phyloP scores from a whole-genome alignment of 1,140 invertebrate genomes.

The Arion vulgaris region DNA sequence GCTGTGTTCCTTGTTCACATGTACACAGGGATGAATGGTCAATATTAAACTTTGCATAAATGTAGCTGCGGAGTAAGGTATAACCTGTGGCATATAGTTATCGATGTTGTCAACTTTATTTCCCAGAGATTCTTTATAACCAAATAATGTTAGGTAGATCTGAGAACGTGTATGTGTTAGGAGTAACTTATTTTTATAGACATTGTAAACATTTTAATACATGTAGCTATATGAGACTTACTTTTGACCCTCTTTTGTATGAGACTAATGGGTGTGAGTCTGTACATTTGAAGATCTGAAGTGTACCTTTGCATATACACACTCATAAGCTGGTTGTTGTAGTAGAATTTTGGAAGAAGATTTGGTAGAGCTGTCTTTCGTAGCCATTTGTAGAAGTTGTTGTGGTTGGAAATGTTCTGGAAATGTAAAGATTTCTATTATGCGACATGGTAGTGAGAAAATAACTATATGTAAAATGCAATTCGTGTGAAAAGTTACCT shows the following conservation, averaged over 20 bases:
- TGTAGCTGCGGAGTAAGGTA: too few relatives aligned
- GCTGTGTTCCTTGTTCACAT: too few relatives aligned
- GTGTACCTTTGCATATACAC: slow-evolving; percentile 24
- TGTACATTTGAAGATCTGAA: slow-evolving; percentile 20
- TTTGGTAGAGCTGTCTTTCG: background rate
- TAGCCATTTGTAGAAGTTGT: slow-evolving; percentile 9
- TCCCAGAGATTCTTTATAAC: too few relatives aligned
- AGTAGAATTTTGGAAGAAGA: slow-evolving; percentile 5
- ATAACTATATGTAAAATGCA: background rate
- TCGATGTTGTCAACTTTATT: too few relatives aligned
- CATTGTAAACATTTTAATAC: too few relatives aligned
- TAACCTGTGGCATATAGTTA: too few relatives aligned
- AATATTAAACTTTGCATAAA: too few relatives aligned
- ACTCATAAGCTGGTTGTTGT: slow-evolving; percentile 8
- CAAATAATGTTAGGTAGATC: too few relatives aligned
- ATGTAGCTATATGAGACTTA: background rate
- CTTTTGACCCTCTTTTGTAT: slow-evolving; percentile 3
- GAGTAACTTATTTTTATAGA: too few relatives aligned
- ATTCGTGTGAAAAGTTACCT: too few relatives aligned
- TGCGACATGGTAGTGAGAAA: background rate
- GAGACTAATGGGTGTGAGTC: slow-evolving; percentile 14
- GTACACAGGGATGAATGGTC: too few relatives aligned
- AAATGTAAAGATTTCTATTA: background rate
- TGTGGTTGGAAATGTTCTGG: background rate
- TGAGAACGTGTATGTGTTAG: too few relatives aligned